These are phyloP conservation scores for Rhingia campestris DNA, from an alignment of 2,888 invertebrate genomes.

Conservation along the genomic window DNA sequence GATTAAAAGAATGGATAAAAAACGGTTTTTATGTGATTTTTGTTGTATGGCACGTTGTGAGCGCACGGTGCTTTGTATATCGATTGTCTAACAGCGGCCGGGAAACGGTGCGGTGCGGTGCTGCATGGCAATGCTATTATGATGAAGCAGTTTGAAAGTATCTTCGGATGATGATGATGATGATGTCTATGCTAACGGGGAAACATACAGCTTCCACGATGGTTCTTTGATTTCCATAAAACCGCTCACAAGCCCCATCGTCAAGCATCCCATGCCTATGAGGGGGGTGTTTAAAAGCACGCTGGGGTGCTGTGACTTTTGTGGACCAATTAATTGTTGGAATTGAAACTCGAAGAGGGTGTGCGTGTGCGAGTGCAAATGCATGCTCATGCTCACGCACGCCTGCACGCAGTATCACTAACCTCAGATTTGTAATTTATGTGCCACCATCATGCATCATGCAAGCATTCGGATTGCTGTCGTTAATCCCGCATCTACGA, in stretches of 20 bases:
- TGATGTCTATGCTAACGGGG: constrained; percentile 32
- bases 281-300: not conserved
- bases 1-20: constrained; percentile 67
- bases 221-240: constrained; percentile 17
- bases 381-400: constrained; percentile 65
- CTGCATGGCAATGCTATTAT: constrained; percentile 9
- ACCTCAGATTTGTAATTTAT: constrained; percentile 68
- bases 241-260: constrained; percentile 8
- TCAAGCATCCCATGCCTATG: not conserved
- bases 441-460: constrained; percentile 66
- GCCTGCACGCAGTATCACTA: constrained; percentile 51
- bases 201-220: constrained; percentile 13
- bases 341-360: constrained; percentile 36
- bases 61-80: constrained; percentile 24
- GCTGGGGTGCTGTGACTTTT: constrained; percentile 48
- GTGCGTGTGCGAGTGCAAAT: constrained; percentile 15
- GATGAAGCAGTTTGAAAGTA: constrained; percentile 10
- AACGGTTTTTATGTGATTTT: constrained; percentile 51
- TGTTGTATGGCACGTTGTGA: constrained; percentile 23
- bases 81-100: constrained; percentile 30
- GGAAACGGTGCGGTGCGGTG: not conserved
- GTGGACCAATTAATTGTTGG: constrained; percentile 44
- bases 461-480: constrained; percentile 59
- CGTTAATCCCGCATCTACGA: constrained; percentile 56
- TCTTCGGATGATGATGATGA: constrained; percentile 11